These are phyloP conservation scores for Oryzias melastigma DNA, from an alignment of 2,113 vertebrate genomes.

Conservation along the genomic window DNA sequence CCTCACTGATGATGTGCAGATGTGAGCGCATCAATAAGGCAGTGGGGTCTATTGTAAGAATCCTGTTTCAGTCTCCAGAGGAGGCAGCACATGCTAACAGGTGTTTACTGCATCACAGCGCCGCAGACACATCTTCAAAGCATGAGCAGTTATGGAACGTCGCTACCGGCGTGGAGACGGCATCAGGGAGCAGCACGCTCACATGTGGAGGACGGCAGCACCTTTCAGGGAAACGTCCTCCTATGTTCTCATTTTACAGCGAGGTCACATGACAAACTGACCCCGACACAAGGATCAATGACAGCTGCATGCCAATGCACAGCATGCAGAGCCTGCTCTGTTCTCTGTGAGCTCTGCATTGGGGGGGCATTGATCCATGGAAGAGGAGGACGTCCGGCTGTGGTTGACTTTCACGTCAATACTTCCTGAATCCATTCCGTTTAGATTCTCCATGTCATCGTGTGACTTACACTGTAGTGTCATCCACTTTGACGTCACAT, in stretches of 20 bases:
- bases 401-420: no score
- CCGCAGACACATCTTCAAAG: slow-evolving; percentile 13
- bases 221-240: neutral
- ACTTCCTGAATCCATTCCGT: no score
- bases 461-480: no score
- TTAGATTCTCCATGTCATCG: no score
- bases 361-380: no score
- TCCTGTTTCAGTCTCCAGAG: slow-evolving; percentile 5
- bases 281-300: slow-evolving; percentile 5
- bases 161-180: neutral
- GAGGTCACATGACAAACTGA: neutral
- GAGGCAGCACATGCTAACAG: neutral
- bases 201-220: slow-evolving; percentile 3
- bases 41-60: no score
- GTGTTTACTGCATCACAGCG: slow-evolving; percentile 27
- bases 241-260: slow-evolving; percentile 6
- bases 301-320: slow-evolving; percentile 6
- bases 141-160: neutral
- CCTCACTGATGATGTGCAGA: slow-evolving; percentile 68
- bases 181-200: slow-evolving; percentile 1
- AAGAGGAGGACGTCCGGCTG: no score
- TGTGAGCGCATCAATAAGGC: slow-evolving; percentile 49
- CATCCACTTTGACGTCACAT: no score
- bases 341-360: no score
- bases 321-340: no score